phyloP scores from a whole-genome alignment of 2,797 vertebrate species.

The Euphonia xanthogaster region DNA sequence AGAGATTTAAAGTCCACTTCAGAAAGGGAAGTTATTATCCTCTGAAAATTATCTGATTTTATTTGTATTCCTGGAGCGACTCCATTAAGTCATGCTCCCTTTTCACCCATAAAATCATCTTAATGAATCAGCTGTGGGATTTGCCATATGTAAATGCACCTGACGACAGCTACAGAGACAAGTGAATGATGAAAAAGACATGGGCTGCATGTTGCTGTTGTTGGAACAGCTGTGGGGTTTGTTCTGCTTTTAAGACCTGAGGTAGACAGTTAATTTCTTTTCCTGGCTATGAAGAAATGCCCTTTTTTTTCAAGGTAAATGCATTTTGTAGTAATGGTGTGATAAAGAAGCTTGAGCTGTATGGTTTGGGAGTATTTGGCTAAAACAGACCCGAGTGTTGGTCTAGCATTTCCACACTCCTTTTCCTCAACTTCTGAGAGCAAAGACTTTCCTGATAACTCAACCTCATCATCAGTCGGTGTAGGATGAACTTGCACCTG shows the following conservation, averaged over 20 bases:
- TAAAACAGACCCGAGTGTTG: neutral
- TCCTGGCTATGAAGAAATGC: neutral
- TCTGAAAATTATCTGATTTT: slow-evolving; percentile 54
- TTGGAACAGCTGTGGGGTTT: neutral
- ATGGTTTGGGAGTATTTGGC: neutral
- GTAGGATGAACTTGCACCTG: neutral
- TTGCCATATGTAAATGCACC: slow-evolving; percentile 39
- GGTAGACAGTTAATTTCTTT: neutral
- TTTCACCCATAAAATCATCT: slow-evolving; percentile 62
- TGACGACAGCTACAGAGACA: slow-evolving; percentile 2
- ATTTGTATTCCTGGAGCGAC: slow-evolving; percentile 64
- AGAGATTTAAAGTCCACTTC: slow-evolving; percentile 63
- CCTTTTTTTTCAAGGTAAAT: neutral
- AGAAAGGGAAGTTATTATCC: slow-evolving; percentile 65
- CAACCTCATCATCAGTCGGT: neutral
- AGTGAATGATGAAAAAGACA: neutral
- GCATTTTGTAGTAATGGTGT: neutral
- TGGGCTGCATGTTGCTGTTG: neutral
- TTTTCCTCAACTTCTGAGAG: neutral
- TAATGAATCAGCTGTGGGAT: slow-evolving; percentile 56
- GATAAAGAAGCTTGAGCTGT: neutral
- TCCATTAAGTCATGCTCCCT: slow-evolving; percentile 30
- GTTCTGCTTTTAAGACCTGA: neutral
- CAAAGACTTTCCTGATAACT: neutral
- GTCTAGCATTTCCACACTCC: neutral